Base-by-base conservation (phyloP, 2,888 invertebrate genomes). In the Heliconius ethilla region DNA sequence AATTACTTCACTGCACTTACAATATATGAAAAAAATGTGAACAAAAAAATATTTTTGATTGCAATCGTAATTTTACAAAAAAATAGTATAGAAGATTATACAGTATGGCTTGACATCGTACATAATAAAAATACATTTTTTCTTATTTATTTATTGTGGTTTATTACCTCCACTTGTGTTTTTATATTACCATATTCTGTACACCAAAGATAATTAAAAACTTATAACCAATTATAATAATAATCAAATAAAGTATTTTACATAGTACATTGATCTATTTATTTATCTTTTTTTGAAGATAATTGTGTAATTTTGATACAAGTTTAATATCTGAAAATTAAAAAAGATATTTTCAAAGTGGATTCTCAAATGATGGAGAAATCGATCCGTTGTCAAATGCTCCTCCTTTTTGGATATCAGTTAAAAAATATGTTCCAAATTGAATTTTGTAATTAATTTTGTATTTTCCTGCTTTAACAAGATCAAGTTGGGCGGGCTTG, bases 151-250 rank as follows among this genome's bases (percentile, higher is more conserved):
- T 40, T 18, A 63, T 27, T 73, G 37, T 63, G 40, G 40, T 74
- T 22, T 15, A 37, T 62, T 63, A 27, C 59, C 59, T 63, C 45
- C 45, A 66, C 29, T 75, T 65, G 27, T 73, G 22, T 51, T 45
- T 59, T 22, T 63, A 59, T 70, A 73, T 67, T 63, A 73, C 45
- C 69, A 76, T 37, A 27, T 76, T 76, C 73, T 78, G 69, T 76
- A 76, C 73, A 76, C 78, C 78, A 78, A 78, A 78, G 78, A 78
- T 78, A 62, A 51, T 67, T 72, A 72, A 76, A 59, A 67, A 78
- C 45, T 76, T 65, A 29, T 73, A 73, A 74, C 33, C 66, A n/a
- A 37, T 72, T 76, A 72, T 76, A 72, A 66, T 66, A 33, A 65
- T 76, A 25, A 76, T 33, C 25, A 63, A 77, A 77, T 72, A 37